These are phyloP conservation scores for Anodontia alba DNA, from an alignment of 2,888 invertebrate species.

Conservation along the genomic window DNA sequence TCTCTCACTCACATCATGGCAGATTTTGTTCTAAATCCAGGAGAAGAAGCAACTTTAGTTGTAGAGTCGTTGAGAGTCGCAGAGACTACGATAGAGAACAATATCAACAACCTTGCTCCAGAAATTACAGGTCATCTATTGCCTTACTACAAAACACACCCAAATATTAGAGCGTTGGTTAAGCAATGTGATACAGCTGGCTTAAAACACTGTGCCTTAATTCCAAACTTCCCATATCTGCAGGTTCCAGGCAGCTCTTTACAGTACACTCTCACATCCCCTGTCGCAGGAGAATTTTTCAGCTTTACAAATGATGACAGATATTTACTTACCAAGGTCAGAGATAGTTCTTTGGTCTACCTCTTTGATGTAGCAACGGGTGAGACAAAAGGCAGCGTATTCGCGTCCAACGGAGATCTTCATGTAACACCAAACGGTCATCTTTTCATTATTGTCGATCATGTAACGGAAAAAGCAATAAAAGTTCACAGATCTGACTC, in stretches of 20 bases:
- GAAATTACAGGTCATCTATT: slow-evolving; percentile 83
- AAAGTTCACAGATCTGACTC: slow-evolving; percentile 80
- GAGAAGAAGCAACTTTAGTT: slow-evolving; percentile 79
- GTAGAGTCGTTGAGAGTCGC: slow-evolving; percentile 80
- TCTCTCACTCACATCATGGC: slow-evolving; percentile 81
- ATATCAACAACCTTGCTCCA: slow-evolving; percentile 81
- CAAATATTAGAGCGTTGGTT: slow-evolving; percentile 80
- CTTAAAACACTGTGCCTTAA: slow-evolving; percentile 77
- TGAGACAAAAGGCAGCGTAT: slow-evolving; percentile 70
- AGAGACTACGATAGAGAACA: slow-evolving; percentile 72
- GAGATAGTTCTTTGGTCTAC: slow-evolving; percentile 72
- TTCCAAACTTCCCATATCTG: slow-evolving; percentile 82
- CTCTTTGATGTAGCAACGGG: slow-evolving; percentile 79
- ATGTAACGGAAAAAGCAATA: slow-evolving; percentile 80
- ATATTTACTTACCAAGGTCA: slow-evolving; percentile 75
- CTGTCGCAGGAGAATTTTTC: slow-evolving; percentile 67
- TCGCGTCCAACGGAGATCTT: slow-evolving; percentile 81
- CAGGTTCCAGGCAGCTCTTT: slow-evolving; percentile 82
- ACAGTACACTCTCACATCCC: slow-evolving; percentile 73
- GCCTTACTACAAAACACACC: slow-evolving; percentile 79
- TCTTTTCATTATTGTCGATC: slow-evolving; percentile 80
- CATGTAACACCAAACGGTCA: slow-evolving; percentile 78
- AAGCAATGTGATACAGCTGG: slow-evolving; percentile 81
- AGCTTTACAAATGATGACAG: slow-evolving; percentile 70
- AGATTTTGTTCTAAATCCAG: slow-evolving; percentile 81